Evolutionary conservation across 2,113 vertebrate genomes (phyloP).

Genomic region (Crotalus viridis): DNA sequence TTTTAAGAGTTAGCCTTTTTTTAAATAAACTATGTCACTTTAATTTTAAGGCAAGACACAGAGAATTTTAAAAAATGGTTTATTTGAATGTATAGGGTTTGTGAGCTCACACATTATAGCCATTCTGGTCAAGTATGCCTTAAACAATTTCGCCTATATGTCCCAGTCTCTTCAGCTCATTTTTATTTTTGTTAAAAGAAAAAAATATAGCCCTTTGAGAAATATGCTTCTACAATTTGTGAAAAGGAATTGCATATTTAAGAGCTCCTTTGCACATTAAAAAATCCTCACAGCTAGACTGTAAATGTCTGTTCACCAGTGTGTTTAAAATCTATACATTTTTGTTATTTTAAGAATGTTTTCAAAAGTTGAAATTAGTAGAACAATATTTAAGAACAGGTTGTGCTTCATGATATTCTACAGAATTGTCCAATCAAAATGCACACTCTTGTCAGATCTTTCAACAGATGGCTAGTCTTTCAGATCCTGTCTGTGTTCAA

Average conservation of each 20-base stretch:
- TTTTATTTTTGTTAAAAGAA: not conserved
- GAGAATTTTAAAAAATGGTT: not conserved
- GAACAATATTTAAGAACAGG: not conserved
- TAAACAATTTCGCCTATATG: not conserved
- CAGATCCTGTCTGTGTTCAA: not conserved
- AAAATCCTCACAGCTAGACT: not conserved
- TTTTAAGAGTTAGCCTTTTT: not conserved
- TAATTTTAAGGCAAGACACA: conserved; percentile 1
- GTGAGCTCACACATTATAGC: not conserved
- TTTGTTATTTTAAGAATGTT: not conserved
- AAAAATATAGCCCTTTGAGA: not conserved
- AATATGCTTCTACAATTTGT: not conserved
- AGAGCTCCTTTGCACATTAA: not conserved
- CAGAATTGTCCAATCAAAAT: not conserved
- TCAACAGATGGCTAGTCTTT: not conserved
- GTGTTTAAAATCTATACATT: not conserved
- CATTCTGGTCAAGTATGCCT: not conserved
- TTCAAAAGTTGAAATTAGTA: not conserved
- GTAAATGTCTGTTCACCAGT: not conserved
- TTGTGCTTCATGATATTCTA: not conserved
- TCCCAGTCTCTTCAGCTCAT: not conserved
- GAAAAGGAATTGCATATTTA: not conserved
- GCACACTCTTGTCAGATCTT: not conserved
- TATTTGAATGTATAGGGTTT: not conserved
- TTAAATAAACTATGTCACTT: not conserved